Evolutionary conservation across 1,140 invertebrate species (phyloP).

Genomic region (Euschistus heros): DNA sequence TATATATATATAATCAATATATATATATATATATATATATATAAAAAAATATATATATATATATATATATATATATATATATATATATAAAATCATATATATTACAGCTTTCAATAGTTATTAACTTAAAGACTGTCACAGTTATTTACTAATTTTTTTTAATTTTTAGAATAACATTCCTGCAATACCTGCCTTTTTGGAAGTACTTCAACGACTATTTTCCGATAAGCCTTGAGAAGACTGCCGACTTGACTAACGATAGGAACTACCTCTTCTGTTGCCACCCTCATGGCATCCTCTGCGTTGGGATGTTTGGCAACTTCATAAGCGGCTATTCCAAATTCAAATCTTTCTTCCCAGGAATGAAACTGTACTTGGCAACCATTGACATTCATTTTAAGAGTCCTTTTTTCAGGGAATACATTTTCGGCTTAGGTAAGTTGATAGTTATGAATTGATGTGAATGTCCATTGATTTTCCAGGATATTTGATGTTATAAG

Average conservation of each 20-base stretch:
- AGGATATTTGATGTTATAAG: too few species aligned
- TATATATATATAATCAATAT: too few species aligned
- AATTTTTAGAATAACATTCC: slow-evolving; percentile 38
- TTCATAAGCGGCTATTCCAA: slow-evolving; percentile 66
- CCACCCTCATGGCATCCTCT: slow-evolving; percentile 83
- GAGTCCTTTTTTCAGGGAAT: slow-evolving; percentile 72
- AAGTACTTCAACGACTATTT: slow-evolving; percentile 69
- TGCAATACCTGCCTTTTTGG: slow-evolving; percentile 58
- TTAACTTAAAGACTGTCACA: too few species aligned
- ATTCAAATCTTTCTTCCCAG: slow-evolving; percentile 66
- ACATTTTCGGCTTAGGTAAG: slow-evolving; percentile 45
- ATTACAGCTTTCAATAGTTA: too few species aligned
- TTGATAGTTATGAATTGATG: not conserved
- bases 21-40: too few species aligned
- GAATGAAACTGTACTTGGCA: slow-evolving; percentile 56
- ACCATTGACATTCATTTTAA: slow-evolving; percentile 72
- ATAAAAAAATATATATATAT: too few species aligned
- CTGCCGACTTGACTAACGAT: slow-evolving; percentile 61
- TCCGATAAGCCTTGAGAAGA: slow-evolving; percentile 72
- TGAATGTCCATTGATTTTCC: too few species aligned
- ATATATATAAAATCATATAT: too few species aligned
- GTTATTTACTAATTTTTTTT: too few species aligned
- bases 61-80: too few species aligned
- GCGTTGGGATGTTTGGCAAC: slow-evolving; percentile 59
- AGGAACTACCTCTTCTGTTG: slow-evolving; percentile 77